phyloP scores from a whole-genome alignment of 2,888 invertebrate species.

The Erannis defoliaria region DNA sequence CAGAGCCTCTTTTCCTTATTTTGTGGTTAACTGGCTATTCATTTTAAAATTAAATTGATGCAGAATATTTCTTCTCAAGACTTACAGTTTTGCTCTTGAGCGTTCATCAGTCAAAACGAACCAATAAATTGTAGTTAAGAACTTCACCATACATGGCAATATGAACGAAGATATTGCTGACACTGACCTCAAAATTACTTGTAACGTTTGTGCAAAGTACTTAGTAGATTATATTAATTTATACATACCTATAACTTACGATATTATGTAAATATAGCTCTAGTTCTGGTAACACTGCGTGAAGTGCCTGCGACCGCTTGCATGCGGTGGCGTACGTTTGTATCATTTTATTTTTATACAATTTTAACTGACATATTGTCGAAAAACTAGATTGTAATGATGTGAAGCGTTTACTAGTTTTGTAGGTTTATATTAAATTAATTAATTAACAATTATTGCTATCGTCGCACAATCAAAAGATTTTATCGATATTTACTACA shows the following conservation, averaged over 20 bases:
- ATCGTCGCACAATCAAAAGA: constrained; percentile 38
- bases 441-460: constrained; percentile 49
- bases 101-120: not conserved
- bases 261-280: constrained; percentile 81
- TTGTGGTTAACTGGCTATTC: not conserved
- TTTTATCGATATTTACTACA: not conserved
- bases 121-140: not conserved
- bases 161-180: constrained; percentile 34
- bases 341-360: constrained; percentile 82
- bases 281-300: constrained; percentile 54
- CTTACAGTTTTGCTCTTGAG: constrained; percentile 8
- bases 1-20: too few relatives aligned
- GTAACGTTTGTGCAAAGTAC: constrained; percentile 85
- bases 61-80: not conserved
- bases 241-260: constrained; percentile 76
- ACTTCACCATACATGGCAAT: constrained; percentile 32
- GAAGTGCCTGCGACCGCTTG: constrained; percentile 56
- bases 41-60: not conserved
- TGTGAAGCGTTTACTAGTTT: constrained; percentile 62
- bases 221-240: constrained; percentile 86
- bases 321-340: constrained; percentile 58
- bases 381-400: constrained; percentile 75
- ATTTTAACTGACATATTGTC: constrained; percentile 81
- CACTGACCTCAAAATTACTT: constrained; percentile 74
- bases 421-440: constrained; percentile 54